phyloP scores from a whole-genome alignment of 2,888 invertebrate genomes.

The Heliothis peltigera region DNA sequence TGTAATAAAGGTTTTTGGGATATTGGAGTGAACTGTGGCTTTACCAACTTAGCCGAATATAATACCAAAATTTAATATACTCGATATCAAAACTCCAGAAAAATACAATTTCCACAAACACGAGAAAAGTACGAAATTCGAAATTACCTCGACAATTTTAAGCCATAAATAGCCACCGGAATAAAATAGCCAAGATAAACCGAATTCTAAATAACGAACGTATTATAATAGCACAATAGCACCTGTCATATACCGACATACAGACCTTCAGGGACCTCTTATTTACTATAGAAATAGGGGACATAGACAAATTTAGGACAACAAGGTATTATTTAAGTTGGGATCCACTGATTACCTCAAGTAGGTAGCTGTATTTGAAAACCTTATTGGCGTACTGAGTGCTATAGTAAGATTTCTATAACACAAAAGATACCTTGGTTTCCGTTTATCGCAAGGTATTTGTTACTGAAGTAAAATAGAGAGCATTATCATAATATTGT shows the following conservation, averaged over 20 bases:
- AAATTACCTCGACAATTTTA: conserved; percentile 24
- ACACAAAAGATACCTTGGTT: conserved; percentile 29
- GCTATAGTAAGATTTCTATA: conserved; percentile 7
- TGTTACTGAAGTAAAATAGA: background rate
- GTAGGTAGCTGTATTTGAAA: conserved; percentile 33
- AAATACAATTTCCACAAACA: background rate
- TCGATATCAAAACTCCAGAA: too few relatives aligned
- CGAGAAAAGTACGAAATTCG: background rate
- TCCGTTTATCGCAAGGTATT: background rate
- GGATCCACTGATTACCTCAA: conserved; percentile 36
- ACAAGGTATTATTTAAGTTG: conserved; percentile 48
- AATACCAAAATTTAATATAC: too few relatives aligned
- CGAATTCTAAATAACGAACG: conserved; percentile 43
- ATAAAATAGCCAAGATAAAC: conserved; percentile 43
- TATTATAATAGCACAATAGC: conserved; percentile 51
- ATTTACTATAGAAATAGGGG: conserved; percentile 52
- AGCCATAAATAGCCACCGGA: conserved; percentile 17
- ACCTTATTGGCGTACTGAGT: conserved; percentile 35
- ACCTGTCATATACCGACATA: conserved; percentile 46
- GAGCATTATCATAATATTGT: conserved; percentile 1
- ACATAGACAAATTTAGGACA: conserved; percentile 45
- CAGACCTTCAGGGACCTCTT: conserved; percentile 38
- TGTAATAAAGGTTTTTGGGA: too few relatives aligned
- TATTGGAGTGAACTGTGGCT: too few relatives aligned
- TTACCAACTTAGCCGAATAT: too few relatives aligned